Evolutionary conservation across 2,113 vertebrate species (phyloP).

Genomic region (Lamprologus sp.): DNA sequence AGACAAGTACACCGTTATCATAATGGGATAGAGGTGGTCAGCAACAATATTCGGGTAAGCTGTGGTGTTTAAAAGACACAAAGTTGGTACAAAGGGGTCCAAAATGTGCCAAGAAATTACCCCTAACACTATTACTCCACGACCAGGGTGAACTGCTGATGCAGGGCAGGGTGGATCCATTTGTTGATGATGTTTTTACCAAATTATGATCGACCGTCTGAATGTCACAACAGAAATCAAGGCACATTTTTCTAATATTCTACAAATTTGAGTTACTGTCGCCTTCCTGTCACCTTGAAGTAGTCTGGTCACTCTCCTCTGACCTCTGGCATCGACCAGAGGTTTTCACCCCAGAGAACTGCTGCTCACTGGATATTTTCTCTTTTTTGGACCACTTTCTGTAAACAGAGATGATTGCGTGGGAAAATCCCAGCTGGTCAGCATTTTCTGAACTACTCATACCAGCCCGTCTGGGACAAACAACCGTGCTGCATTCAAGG

Average conservation of each 20-base stretch:
- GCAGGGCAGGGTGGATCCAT: background rate
- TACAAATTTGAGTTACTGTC: background rate
- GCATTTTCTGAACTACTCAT: background rate
- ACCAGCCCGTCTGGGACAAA: background rate
- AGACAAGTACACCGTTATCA: background rate
- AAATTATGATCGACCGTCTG: fast-evolving
- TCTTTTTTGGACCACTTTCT: background rate
- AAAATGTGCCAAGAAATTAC: background rate
- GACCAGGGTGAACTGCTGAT: background rate
- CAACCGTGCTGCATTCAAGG: fast-evolving
- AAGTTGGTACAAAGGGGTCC: background rate
- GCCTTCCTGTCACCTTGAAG: background rate
- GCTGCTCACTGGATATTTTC: background rate
- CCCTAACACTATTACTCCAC: background rate
- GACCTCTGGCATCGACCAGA: background rate
- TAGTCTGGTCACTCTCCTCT: background rate
- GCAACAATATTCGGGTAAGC: background rate
- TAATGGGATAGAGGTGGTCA: fast-evolving
- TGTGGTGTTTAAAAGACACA: fast-evolving
- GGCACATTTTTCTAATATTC: background rate
- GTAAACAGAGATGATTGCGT: background rate
- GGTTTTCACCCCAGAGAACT: background rate
- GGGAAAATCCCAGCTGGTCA: background rate
- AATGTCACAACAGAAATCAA: background rate
- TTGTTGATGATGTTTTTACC: background rate